phyloP scores from a whole-genome alignment of 2,888 invertebrate species.

The Cephus nigrinus region DNA sequence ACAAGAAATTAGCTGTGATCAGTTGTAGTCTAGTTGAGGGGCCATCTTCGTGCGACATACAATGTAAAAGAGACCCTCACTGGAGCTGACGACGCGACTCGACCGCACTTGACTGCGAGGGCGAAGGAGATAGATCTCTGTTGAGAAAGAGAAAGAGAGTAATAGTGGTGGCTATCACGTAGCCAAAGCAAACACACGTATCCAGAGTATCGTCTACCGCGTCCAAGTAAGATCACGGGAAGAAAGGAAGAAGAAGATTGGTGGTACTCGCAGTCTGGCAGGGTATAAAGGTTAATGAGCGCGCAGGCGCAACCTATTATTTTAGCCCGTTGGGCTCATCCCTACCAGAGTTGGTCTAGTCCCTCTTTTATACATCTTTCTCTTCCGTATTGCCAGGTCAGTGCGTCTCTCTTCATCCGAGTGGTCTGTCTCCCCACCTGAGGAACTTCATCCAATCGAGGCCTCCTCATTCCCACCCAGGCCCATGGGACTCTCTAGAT shows the following conservation, averaged over 20 bases:
- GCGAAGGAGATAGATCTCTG: constrained; percentile 9
- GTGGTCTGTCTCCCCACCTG: neutral
- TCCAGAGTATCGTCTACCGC: constrained; percentile 6
- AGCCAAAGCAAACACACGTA: constrained; percentile 3
- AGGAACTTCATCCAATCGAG: neutral
- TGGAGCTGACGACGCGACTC: neutral
- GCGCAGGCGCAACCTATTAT: constrained; percentile 66
- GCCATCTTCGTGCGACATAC: neutral
- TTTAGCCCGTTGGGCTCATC: constrained; percentile 55
- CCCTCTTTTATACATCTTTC: neutral
- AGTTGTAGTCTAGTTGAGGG: neutral
- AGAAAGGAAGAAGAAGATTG: constrained; percentile 60
- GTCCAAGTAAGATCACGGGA: constrained; percentile 20
- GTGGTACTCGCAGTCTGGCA: constrained; percentile 58
- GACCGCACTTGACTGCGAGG: constrained; percentile 12
- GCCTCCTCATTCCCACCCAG: constrained; percentile 13
- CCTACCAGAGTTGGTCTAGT: constrained; percentile 3
- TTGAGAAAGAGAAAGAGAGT: neutral
- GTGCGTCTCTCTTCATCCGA: constrained; percentile 11
- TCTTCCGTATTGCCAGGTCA: neutral
- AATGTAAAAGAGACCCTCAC: neutral
- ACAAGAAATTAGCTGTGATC: neutral
- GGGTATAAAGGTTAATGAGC: constrained; percentile 67
- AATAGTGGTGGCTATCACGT: neutral
- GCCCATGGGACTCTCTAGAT: neutral